Evolutionary conservation across 2,888 invertebrate genomes (phyloP).

Genomic region (Onthophagus sagittarius): DNA sequence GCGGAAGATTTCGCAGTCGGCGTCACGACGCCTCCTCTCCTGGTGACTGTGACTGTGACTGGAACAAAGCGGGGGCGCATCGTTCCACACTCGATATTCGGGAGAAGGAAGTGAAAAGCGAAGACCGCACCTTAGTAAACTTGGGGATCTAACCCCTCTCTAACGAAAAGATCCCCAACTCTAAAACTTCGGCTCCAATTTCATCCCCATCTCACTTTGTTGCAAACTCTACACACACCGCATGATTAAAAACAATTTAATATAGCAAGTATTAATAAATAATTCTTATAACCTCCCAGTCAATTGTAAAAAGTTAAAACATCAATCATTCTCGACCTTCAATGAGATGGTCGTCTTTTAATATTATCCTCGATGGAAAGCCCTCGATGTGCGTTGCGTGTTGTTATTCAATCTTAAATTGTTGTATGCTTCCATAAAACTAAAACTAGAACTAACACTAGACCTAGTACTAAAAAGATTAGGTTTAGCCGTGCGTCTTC

Average conservation of each 20-base stretch:
- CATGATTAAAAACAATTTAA: too few species aligned
- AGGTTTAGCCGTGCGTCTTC: too few species aligned
- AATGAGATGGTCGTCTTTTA: neutral
- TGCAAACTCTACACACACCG: too few species aligned
- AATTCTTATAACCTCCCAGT: neutral
- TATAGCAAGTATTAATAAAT: too few species aligned
- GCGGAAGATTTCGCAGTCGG: constrained; percentile 47
- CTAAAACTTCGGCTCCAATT: too few species aligned
- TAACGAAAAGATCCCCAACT: too few species aligned
- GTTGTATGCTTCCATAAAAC: too few species aligned
- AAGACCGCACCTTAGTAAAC: neutral
- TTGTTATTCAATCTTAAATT: too few species aligned
- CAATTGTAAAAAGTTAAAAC: neutral
- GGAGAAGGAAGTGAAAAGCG: neutral
- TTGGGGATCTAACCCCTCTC: too few species aligned
- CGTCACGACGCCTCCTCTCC: constrained; percentile 34
- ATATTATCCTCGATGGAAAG: neutral
- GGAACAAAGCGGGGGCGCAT: constrained; percentile 35
- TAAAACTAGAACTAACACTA: too few species aligned
- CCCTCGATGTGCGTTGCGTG: neutral
- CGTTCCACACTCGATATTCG: constrained; percentile 15
- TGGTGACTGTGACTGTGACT: constrained; percentile 38
- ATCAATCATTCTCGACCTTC: neutral
- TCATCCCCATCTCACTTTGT: too few species aligned
- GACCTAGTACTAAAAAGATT: too few species aligned